Evolutionary conservation across 2,888 invertebrate species (phyloP).

Genomic region (Luffia ferchaultella): DNA sequence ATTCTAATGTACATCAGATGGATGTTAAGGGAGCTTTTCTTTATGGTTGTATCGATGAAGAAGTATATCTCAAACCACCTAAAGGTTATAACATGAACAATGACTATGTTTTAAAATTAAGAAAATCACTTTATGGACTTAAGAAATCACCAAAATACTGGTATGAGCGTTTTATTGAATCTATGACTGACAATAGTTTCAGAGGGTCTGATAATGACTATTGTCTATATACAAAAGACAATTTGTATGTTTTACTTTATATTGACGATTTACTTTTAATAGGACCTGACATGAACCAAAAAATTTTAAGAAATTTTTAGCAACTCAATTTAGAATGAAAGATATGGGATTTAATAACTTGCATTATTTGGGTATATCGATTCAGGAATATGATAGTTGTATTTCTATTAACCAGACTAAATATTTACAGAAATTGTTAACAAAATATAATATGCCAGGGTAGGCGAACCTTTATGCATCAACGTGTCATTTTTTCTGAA

Average conservation of each 20-base stretch:
- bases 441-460: slow-evolving; percentile 1
- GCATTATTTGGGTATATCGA: background rate
- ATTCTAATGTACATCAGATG: slow-evolving; percentile 9
- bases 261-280: slow-evolving; percentile 15
- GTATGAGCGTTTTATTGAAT: slow-evolving; percentile 12
- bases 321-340: slow-evolving; percentile 14
- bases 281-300: background rate
- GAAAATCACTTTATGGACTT: no score
- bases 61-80: slow-evolving; percentile 14
- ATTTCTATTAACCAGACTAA: background rate
- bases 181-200: slow-evolving; percentile 10
- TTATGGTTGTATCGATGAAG: slow-evolving; percentile 16
- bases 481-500: no score
- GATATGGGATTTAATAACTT: slow-evolving; percentile 6
- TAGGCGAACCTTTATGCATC: no score
- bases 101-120: no score
- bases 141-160: slow-evolving; percentile 8
- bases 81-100: no score
- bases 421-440: background rate
- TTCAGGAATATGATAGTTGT: background rate
- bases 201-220: slow-evolving; percentile 11
- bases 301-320: background rate
- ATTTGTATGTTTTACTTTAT: slow-evolving; percentile 12
- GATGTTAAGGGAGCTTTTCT: slow-evolving; percentile 16
- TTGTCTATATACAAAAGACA: slow-evolving; percentile 10